Base-by-base conservation (phyloP, 2,797 vertebrate genomes). In the Fistularia tabacaria region DNA sequence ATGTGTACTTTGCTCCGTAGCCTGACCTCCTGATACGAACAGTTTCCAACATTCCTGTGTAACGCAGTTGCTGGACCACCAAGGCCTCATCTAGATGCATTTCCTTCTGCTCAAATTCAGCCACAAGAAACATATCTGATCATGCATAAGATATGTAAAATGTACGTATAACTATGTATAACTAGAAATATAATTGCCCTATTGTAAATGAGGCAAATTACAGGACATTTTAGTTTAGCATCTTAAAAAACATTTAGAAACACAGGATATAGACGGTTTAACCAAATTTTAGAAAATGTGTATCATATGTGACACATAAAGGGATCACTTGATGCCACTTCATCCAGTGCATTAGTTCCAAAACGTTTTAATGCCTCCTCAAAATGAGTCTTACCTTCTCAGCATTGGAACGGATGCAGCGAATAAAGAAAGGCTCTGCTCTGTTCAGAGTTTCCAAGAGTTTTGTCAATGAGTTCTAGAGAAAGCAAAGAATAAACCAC, bases 1-100 rank as follows among this genome's bases (percentile, higher is more conserved):
- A 98, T 0, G 93, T 93, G 49, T 97, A 99, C 80, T 99, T 99
- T 77, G 97, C 96, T 36, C 96, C 96, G 44, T 99, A 99, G 65
- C 97, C 97, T 0, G 97, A 99, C 63, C 94, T 92, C 59, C 97
- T 90, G 80, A 99, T 99, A 6, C 97, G 89, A 71, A 99, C 97
- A 0, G 97, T 99, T 83, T 99, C 97, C 70, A 99, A 85, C 97
- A 99, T 99, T 62, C 97, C 97, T 0, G 97, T 99, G 85, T 99
- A 99, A 58, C 94, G 89, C 59, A 99, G 81, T 89, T 99, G 97
- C 85, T 98, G 97, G 66, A 99, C 78, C 38, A 99, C 94, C 83
- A 99, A 87, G 7, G 83, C 87, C 38, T 99, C 95, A 5, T 99
- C 94, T 48, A 98, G 94, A 66, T 90, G 81, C 85, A 99, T 94